Evolutionary conservation across 2,797 vertebrate species (phyloP), one percentile per base, ranked within the genome.

Genomic region (Macropodus opercularis): DNA sequence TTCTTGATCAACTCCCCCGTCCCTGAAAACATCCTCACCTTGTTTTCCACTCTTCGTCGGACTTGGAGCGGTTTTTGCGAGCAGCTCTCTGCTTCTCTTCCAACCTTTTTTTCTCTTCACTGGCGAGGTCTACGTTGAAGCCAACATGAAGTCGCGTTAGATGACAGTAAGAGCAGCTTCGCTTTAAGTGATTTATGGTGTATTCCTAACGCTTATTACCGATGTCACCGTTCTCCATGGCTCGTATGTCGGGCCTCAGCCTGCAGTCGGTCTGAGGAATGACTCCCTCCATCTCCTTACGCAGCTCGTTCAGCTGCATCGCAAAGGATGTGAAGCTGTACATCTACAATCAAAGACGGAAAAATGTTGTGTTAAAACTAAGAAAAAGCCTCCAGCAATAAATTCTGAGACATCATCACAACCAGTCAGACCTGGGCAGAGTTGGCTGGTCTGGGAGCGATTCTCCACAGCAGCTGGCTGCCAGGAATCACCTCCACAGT

Each of bases 221-320:
- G 63, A 97, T 98, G 81, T 98, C 95, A 58, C 98, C 98, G 3
- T 96, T 98, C 87, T 99, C 98, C 96, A 98, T 96, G 65, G 98
- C 96, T 77, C 94, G 91, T 77, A 99, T 94, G 73, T 99, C 98
- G 0, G 98, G 96, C 47, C 98, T 92, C 42, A 95, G 85, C 65
- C 98, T 92, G 85, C 96, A 97, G 89, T 99, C 98, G 0, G 97
- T 99, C 67, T 90, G 93, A 15, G 98, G 96, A 52, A 99, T 92
- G 74, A 92, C 80, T 2, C 87, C 93, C 84, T 96, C 94, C 94
- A 97, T 98, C 71, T 94, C 95, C 69, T 93, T 93, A 68, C 89
- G 92, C 80, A 96, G 71, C 85, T 99, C 98, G 42, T 99, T 99
- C 74, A 99, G 90, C 78, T 95, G 93, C 95, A 99, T 96, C 2